Evolutionary conservation across 1,140 invertebrate species (phyloP).

Genomic region (Luehdorfia chinensis): DNA sequence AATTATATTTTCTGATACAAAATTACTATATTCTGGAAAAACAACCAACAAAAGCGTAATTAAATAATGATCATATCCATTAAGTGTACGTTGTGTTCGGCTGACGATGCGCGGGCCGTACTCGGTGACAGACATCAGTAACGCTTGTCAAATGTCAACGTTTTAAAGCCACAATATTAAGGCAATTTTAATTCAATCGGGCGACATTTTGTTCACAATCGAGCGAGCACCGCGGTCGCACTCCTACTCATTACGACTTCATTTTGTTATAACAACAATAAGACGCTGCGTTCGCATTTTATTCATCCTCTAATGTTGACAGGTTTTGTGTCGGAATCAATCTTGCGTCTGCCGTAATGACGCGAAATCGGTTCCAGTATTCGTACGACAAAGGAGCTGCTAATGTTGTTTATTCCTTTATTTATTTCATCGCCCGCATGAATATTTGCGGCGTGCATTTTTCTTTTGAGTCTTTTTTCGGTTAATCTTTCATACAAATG

Average conservation of each 20-base stretch:
- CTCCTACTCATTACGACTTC: slow-evolving; percentile 70
- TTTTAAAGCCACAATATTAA: slow-evolving; percentile 53
- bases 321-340: slow-evolving; percentile 68
- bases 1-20: too few species aligned
- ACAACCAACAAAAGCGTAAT: neutral
- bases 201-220: slow-evolving; percentile 50
- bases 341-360: slow-evolving; percentile 63
- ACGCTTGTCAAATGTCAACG: slow-evolving; percentile 66
- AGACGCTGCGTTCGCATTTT: slow-evolving; percentile 53
- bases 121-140: slow-evolving; percentile 49
- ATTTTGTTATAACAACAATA: slow-evolving; percentile 75
- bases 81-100: slow-evolving; percentile 1
- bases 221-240: slow-evolving; percentile 26
- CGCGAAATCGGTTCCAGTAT: slow-evolving; percentile 65
- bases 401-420: slow-evolving; percentile 58
- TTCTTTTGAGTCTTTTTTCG: slow-evolving; percentile 22
- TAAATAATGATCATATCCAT: slow-evolving; percentile 4
- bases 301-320: slow-evolving; percentile 56
- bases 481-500: slow-evolving; percentile 14
- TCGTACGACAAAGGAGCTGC: slow-evolving; percentile 50
- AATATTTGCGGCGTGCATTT: slow-evolving; percentile 30
- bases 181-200: slow-evolving; percentile 70
- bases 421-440: slow-evolving; percentile 45
- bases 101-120: neutral
- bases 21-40: too few species aligned